Base-by-base conservation (phyloP, 2,113 vertebrate species). In the Tretioscincus oriximinensis region DNA sequence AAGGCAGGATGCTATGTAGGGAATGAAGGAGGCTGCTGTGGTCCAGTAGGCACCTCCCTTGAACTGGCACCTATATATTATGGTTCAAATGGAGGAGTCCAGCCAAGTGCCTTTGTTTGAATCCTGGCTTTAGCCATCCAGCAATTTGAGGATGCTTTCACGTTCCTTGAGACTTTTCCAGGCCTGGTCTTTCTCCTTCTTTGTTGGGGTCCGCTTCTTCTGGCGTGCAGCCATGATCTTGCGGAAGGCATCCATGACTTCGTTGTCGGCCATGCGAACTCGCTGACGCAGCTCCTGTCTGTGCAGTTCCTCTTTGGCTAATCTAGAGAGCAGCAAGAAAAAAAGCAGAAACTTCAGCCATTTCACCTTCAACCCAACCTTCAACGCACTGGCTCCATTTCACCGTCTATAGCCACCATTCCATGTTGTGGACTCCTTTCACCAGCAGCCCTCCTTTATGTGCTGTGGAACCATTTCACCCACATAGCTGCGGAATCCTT, bases 161-260 rank as follows among this genome's bases (percentile, higher is more conserved):
- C 98, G 95, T 87, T 99, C 98, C 88, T 99, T 99, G 86, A 99
- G 93, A 1, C 97, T 97, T 88, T 99, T 99, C 98, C 98, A 99
- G 1, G 98, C 98, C 92, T 99, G 98, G 90, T 99, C 98, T 76
- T 99, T 99, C 90, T 99, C 98, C 88, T 99, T 99, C 93, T 99
- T 99, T 41, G 98, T 99, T 1, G 98, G 98, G 0, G 98, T 99
- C 81, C 98, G 97, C 89, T 99, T 99, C 95, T 99, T 99, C 92
- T 99, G 98, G 85, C 98, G 95, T 14, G 98, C 98, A 0, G 97
- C 98, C 98, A 99, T 99, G 94, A 99, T 99, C 91, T 98, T 96
- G n/a, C 98, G 96, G 90, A 99, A 99, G n/a, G 97, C 98, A 0
- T 99, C 98, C 98, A 99, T 99, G 82, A 99, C 98, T 86, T 99